Conservation (phyloP, 2,113 vertebrate genomes). For the Meleagris gallopavo region DNA sequence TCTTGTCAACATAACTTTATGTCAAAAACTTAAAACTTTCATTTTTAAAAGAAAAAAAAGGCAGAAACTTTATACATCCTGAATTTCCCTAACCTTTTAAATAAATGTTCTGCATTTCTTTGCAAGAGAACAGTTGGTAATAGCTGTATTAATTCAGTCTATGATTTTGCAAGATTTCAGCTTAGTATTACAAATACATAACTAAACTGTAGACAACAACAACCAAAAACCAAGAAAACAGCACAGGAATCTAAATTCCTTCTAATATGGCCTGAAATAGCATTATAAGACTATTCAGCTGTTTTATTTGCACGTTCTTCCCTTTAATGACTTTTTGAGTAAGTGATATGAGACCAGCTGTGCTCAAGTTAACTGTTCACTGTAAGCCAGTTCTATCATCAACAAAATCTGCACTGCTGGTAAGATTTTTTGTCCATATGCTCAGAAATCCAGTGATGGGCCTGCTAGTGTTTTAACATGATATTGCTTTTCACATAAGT, state of each 20-base stretch:
- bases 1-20: background rate
- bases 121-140: background rate
- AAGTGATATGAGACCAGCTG: background rate
- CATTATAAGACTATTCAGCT: background rate
- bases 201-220: background rate
- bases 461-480: background rate
- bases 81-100: background rate
- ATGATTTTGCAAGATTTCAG: background rate
- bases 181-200: background rate
- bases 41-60: accelerated
- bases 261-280: background rate
- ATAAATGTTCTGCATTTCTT: background rate
- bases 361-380: background rate
- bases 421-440: background rate
- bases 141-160: background rate
- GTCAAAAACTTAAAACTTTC: background rate
- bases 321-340: background rate
- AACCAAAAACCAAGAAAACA: background rate
- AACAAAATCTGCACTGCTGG: background rate
- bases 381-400: background rate
- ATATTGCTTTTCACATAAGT: background rate
- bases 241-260: background rate
- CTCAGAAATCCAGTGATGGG: background rate
- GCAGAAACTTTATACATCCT: background rate
- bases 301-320: background rate